A percentile compares a stretch with the other conserved stretches of the same genome.
These are phyloP conservation scores for Montifringilla adamsi DNA, from an alignment of 2,113 vertebrate genomes.

Conservation along the genomic window DNA sequence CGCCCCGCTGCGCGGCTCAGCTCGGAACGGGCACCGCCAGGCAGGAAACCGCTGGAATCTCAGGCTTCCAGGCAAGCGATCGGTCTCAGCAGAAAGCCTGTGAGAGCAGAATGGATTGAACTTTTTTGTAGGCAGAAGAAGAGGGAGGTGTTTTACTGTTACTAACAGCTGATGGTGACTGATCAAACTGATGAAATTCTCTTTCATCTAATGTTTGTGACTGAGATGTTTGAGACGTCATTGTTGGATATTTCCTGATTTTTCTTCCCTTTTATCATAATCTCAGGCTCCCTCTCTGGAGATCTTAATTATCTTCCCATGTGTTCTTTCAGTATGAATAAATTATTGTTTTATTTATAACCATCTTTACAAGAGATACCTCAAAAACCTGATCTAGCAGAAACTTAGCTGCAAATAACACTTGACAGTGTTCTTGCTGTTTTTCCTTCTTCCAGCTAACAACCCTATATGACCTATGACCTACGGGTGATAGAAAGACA, in stretches of 20 bases:
- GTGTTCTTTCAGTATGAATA: background rate
- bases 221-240: background rate
- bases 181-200: background rate
- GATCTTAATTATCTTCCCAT: slow-evolving; percentile 31
- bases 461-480: background rate
- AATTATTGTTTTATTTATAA: slow-evolving; percentile 10
- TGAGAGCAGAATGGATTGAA: background rate
- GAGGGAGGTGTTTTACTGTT: background rate
- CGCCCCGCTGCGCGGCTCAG: too few species aligned
- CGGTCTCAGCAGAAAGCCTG: background rate
- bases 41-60: too few species aligned
- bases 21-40: background rate
- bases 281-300: background rate
- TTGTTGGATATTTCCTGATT: slow-evolving; percentile 20
- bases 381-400: background rate
- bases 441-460: background rate
- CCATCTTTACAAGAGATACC: background rate
- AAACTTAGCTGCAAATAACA: background rate
- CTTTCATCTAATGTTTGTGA: background rate
- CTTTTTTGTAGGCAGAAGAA: background rate
- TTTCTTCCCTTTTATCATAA: background rate
- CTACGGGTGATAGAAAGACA: background rate
- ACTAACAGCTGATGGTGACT: background rate
- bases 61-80: background rate
- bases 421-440: background rate